Percentiles rank a stretch among this genome's conserved stretches.
phyloP scores from a whole-genome alignment of 2,797 vertebrate genomes.

The Botia kubotai region DNA sequence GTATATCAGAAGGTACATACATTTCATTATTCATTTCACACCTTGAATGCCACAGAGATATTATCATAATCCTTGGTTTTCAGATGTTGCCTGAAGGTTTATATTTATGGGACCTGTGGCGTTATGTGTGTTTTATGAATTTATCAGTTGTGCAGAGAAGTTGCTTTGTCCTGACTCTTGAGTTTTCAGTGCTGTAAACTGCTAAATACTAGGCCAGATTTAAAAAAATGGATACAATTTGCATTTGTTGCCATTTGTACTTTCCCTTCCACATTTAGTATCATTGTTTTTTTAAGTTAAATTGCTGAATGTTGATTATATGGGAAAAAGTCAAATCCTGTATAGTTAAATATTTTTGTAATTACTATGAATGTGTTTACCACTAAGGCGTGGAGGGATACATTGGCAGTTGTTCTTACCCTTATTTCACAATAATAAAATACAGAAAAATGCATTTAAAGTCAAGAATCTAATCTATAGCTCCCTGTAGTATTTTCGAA shows the following conservation, averaged over 20 bases:
- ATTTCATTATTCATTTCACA: no score
- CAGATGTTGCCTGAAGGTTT: background rate
- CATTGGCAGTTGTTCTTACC: background rate
- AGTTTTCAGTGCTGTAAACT: background rate
- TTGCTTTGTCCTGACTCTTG: background rate
- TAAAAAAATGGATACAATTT: background rate
- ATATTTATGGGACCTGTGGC: background rate
- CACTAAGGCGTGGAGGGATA: background rate
- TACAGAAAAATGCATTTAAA: slow-evolving; percentile 12
- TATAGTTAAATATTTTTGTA: background rate
- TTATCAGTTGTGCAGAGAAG: background rate
- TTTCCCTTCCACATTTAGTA: background rate
- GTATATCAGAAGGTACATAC: no score
- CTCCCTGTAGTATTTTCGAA: background rate
- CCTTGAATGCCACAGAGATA: no score
- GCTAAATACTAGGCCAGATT: background rate
- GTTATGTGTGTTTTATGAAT: background rate
- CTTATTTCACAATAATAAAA: slow-evolving; percentile 5
- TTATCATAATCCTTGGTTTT: background rate
- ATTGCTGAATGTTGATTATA: slow-evolving; percentile 23
- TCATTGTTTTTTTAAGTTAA: slow-evolving; percentile 1
- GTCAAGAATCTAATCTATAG: slow-evolving; percentile 6
- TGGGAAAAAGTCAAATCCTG: background rate
- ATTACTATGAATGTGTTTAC: slow-evolving; percentile 7
- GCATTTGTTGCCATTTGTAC: background rate